Conservation (phyloP, 2,888 invertebrate genomes). For the Nowickia ferox region DNA sequence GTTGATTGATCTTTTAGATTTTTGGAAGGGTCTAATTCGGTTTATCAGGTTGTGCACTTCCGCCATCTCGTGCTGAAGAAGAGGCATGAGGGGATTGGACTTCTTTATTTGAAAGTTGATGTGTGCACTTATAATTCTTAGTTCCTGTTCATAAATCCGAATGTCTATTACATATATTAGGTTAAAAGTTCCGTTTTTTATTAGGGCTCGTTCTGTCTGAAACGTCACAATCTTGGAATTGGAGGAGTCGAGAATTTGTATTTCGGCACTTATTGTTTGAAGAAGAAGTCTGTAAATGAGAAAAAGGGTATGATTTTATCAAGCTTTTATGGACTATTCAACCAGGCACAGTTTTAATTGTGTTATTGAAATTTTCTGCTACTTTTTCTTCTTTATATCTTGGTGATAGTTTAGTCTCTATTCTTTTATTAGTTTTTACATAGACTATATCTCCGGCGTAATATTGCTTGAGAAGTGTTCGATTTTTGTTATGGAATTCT, state of each 20-base stretch:
- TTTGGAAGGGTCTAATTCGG: no score
- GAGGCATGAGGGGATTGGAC: no score
- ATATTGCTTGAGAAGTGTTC: no score
- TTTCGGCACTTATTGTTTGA: no score
- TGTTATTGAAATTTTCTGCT: slow-evolving; percentile 2
- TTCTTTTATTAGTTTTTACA: slow-evolving; percentile 17
- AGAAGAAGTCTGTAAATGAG: background rate
- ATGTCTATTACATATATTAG: no score
- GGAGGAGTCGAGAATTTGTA: background rate
- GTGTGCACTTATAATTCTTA: background rate
- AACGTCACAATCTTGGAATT: slow-evolving; percentile 8
- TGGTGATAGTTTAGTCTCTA: slow-evolving; percentile 9
- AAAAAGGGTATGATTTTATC: background rate
- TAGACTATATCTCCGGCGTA: no score
- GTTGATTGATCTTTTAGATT: background rate
- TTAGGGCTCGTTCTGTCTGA: slow-evolving; percentile 9
- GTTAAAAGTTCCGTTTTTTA: no score
- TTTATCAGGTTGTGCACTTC: no score
- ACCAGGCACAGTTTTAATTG: background rate
- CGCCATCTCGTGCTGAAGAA: no score
- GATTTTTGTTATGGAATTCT: no score
- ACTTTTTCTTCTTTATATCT: no score
- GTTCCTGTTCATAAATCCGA: no score
- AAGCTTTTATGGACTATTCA: slow-evolving; percentile 5
- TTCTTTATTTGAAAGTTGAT: background rate